A percentile compares a stretch with the other conserved stretches of the same genome.
phyloP scores from a whole-genome alignment of 2,113 vertebrate genomes.

The Silurus asotus region DNA sequence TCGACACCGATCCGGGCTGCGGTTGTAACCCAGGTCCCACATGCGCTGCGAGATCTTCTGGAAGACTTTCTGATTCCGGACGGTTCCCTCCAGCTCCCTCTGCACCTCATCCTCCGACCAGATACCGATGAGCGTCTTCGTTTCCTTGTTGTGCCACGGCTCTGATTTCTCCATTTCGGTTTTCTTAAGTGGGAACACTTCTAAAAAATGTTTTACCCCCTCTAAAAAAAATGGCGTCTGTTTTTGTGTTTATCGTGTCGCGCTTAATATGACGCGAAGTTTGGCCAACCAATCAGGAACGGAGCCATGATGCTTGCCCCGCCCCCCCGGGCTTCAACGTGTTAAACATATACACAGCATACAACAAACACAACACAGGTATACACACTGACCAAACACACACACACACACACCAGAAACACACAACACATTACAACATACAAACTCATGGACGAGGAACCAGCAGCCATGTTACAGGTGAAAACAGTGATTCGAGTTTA shows the following conservation, averaged over 20 bases:
- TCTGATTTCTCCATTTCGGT: neutral
- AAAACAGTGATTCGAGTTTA: conserved; percentile 80
- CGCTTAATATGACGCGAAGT: neutral
- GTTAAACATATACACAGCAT: neutral
- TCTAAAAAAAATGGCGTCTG: conserved; percentile 16
- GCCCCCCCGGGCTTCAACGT: neutral
- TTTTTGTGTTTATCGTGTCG: conserved; percentile 14
- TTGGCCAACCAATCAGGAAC: neutral
- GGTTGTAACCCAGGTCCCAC: conserved; percentile 23
- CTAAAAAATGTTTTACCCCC: neutral
- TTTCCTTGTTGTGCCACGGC: conserved; percentile 15
- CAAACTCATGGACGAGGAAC: neutral
- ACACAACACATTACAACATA: too few species aligned
- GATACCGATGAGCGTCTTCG: neutral
- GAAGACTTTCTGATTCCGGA: conserved; percentile 18
- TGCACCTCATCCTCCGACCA: conserved; percentile 17
- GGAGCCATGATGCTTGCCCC: neutral
- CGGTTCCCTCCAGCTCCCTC: conserved; percentile 8
- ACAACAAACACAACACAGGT: too few species aligned
- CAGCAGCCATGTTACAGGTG: conserved; percentile 56
- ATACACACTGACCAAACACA: too few species aligned
- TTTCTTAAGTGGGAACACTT: neutral
- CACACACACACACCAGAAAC: neutral
- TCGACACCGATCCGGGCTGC: conserved; percentile 17
- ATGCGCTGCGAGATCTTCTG: conserved; percentile 12